Evolutionary conservation across 2,113 vertebrate species (phyloP).

Genomic region (Myanophis thanlyinensis): DNA sequence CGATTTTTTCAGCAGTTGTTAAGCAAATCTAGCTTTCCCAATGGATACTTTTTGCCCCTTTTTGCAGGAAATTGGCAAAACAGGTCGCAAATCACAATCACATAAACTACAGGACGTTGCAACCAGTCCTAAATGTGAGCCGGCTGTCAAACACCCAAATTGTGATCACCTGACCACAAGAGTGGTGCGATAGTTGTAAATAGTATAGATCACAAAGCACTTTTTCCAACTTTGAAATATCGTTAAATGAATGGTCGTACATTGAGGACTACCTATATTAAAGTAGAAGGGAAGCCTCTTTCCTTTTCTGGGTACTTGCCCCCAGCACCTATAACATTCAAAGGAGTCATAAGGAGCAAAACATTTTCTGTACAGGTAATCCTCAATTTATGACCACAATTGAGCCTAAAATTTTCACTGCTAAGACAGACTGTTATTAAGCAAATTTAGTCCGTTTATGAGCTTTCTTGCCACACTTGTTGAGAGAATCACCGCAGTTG

Average conservation of each 20-base stretch:
- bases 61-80: neutral
- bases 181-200: neutral
- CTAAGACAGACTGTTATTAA: neutral
- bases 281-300: neutral
- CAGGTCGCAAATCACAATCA: neutral
- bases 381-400: neutral
- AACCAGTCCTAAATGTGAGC: neutral
- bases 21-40: neutral
- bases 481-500: neutral
- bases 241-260: neutral
- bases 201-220: neutral
- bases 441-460: neutral
- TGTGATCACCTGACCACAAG: neutral
- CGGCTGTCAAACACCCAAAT: neutral
- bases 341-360: neutral
- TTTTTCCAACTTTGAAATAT: neutral
- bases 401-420: neutral
- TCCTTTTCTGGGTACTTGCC: neutral
- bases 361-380: too few species aligned
- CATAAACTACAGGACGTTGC: neutral
- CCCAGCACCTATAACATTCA: neutral
- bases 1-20: neutral
- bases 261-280: neutral
- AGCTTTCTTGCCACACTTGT: neutral
- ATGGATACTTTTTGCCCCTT: neutral